Percentiles rank a stretch among this genome's conserved stretches.
phyloP scores from a whole-genome alignment of 2,888 invertebrate genomes.

The Mimumesa dahlbomi region DNA sequence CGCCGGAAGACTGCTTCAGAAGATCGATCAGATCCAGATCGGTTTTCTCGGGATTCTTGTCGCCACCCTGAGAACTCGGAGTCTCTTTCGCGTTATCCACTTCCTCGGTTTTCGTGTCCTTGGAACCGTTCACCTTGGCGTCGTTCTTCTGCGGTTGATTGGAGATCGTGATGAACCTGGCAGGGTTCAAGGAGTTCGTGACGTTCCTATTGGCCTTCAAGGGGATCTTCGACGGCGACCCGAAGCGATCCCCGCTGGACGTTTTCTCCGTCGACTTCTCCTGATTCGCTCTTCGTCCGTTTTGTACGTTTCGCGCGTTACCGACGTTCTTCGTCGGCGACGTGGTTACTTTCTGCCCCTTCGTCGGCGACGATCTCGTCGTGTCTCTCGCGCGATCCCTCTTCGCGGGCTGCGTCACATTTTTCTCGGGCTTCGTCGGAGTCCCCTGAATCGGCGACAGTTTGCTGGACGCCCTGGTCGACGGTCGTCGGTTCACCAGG shows the following conservation, averaged over 20 bases:
- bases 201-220: conserved; percentile 61
- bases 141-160: conserved; percentile 27
- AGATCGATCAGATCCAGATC: conserved; percentile 67
- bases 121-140: conserved; percentile 20
- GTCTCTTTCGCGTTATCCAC: conserved; percentile 10
- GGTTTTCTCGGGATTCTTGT: conserved; percentile 33
- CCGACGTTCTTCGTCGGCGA: conserved; percentile 51
- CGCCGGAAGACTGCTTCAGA: conserved; percentile 71
- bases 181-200: conserved; percentile 41
- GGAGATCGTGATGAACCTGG: conserved; percentile 40
- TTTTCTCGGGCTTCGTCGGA: conserved; percentile 68
- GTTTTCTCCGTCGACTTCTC: conserved; percentile 20
- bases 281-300: conserved; percentile 37
- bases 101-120: conserved; percentile 27
- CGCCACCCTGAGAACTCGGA: conserved; percentile 7
- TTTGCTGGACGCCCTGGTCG: conserved; percentile 40
- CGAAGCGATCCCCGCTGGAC: conserved; percentile 49
- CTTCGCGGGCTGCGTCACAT: conserved; percentile 16
- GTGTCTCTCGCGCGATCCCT: conserved; percentile 36
- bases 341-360: conserved; percentile 40
- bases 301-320: conserved; percentile 45
- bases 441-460: conserved; percentile 76
- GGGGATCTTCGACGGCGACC: conserved; percentile 75
- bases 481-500: conserved; percentile 38
- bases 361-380: conserved; percentile 44